These are phyloP conservation scores for Cataglyphis livida DNA, from an alignment of 2,888 invertebrate species.

Conservation along the genomic window DNA sequence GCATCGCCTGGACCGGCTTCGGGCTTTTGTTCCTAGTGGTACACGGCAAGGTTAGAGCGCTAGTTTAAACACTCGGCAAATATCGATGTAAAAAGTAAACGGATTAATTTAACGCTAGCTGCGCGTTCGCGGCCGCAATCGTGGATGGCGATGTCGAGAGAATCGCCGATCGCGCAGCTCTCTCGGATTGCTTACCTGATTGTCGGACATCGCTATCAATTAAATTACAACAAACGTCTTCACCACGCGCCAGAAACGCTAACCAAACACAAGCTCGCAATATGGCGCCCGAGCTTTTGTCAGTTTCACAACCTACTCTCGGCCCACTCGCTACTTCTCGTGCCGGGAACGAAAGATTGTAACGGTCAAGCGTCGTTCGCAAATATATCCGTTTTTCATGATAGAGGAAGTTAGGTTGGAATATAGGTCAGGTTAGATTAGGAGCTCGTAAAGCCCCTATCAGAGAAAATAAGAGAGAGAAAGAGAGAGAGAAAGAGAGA, in stretches of 20 bases:
- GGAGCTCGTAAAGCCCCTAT: background rate
- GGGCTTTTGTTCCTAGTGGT: constrained; percentile 86
- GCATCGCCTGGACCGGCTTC: constrained; percentile 87
- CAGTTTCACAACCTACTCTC: constrained; percentile 74
- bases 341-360: constrained; percentile 63
- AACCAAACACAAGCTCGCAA: constrained; percentile 85
- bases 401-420: background rate
- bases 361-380: constrained; percentile 67
- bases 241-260: constrained; percentile 84
- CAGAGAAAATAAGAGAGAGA: too few species aligned
- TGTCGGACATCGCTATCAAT: constrained; percentile 84
- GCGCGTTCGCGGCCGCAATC: background rate
- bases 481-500: too few species aligned
- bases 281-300: constrained; percentile 85
- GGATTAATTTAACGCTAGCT: constrained; percentile 43
- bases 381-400: constrained; percentile 59
- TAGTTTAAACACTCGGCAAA: constrained; percentile 58
- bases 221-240: constrained; percentile 76
- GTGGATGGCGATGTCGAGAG: background rate
- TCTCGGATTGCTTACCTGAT: constrained; percentile 80
- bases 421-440: background rate
- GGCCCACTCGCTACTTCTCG: background rate
- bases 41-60: constrained; percentile 72
- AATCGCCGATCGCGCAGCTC: background rate
- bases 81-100: constrained; percentile 34